Conservation (phyloP, 1,140 invertebrate genomes). For the Ectropis grisescens region DNA sequence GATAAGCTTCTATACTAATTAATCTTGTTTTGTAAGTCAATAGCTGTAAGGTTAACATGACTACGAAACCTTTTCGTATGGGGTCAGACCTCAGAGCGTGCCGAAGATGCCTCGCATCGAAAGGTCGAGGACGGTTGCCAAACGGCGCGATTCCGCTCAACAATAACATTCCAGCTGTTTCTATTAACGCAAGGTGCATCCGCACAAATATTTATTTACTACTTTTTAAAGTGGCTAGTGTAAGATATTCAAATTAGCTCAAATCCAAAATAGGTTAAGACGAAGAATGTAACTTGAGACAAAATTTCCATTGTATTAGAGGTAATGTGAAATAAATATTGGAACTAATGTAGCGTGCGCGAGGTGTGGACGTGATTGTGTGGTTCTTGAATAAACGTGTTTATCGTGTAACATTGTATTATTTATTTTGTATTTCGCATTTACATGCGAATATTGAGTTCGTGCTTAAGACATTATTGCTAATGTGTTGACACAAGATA, state of each 20-base stretch:
- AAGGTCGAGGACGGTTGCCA: conserved; percentile 51
- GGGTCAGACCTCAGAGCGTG: conserved; percentile 23
- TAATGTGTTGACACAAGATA: too few relatives aligned
- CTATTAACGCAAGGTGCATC: conserved; percentile 18
- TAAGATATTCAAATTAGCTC: too few relatives aligned
- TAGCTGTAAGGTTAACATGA: conserved; percentile 17
- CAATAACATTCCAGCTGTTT: conserved; percentile 47
- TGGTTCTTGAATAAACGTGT: conserved; percentile 54
- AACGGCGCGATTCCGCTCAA: conserved; percentile 35
- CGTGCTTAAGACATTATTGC: too few relatives aligned
- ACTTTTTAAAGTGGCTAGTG: neutral
- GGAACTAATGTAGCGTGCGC: conserved; percentile 31
- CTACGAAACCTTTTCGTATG: conserved; percentile 25
- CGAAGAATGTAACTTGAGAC: too few relatives aligned
- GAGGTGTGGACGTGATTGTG: conserved; percentile 30
- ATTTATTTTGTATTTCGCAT: conserved; percentile 39
- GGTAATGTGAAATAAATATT: conserved; percentile 23
- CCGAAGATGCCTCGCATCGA: conserved; percentile 34
- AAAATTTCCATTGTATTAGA: conserved; percentile 8
- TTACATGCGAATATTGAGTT: conserved; percentile 10
- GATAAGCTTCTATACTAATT: conserved; percentile 44
- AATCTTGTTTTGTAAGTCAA: conserved; percentile 15
- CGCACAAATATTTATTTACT: conserved; percentile 26
- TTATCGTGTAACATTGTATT: conserved; percentile 41
- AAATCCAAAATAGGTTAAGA: too few relatives aligned